Percentiles rank a stretch among this genome's conserved stretches.
Conservation (phyloP, 2,113 vertebrate genomes). For the Gulo gulo region DNA sequence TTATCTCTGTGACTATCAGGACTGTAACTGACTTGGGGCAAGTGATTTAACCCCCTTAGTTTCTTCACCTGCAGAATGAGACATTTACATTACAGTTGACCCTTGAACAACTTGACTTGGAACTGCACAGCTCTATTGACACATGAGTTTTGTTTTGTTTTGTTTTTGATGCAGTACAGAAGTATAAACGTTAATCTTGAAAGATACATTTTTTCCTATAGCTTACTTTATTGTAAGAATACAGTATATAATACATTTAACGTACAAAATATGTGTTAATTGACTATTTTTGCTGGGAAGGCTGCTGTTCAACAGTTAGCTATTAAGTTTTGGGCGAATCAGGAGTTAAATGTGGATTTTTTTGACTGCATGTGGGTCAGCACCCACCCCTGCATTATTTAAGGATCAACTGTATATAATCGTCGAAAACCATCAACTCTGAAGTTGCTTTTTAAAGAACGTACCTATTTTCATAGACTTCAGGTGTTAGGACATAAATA, state of each 20-base stretch:
- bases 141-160: background rate
- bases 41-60: background rate
- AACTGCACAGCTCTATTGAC: background rate
- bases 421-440: background rate
- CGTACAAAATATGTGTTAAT: background rate
- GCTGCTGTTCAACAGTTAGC: background rate
- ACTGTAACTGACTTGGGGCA: background rate
- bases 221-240: background rate
- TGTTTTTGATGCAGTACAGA: background rate
- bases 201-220: background rate
- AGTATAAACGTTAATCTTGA: background rate
- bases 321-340: background rate
- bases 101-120: background rate
- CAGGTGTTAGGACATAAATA: background rate
- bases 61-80: constrained; percentile 2
- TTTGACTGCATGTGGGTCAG: background rate
- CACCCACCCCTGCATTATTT: background rate
- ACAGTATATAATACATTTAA: background rate
- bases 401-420: background rate
- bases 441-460: constrained; percentile 10
- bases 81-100: background rate
- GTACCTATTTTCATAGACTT: background rate
- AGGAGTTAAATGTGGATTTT: background rate
- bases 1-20: background rate
- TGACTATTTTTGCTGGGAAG: background rate